A percentile compares a stretch with the other conserved stretches of the same genome.
Conservation (phyloP, 2,888 invertebrate species). For the Athripsodes cinereus region DNA sequence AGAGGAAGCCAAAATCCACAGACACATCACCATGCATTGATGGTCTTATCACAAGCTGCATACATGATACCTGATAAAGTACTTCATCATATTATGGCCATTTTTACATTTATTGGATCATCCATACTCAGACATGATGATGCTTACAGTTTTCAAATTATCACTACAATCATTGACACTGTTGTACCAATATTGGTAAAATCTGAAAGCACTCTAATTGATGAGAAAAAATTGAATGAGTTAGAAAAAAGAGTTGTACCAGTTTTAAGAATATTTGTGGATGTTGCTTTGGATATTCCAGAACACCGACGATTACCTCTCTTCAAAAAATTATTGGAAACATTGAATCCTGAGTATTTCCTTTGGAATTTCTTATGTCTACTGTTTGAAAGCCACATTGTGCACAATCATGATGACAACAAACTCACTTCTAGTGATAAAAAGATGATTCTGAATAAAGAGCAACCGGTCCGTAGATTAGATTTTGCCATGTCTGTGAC, state of each 20-base stretch:
- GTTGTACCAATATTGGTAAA: constrained; percentile 79
- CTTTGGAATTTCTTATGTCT: constrained; percentile 67
- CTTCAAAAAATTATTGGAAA: constrained; percentile 71
- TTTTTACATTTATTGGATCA: constrained; percentile 97
- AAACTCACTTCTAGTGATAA: constrained; percentile 36
- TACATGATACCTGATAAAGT: constrained; percentile 76
- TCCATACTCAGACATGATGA: constrained; percentile 91
- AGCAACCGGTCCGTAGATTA: constrained; percentile 51
- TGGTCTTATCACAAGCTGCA: constrained; percentile 75
- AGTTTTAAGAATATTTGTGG: constrained; percentile 83
- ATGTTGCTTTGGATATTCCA: constrained; percentile 86
- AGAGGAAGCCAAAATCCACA: constrained; percentile 89
- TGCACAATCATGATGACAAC: constrained; percentile 48
- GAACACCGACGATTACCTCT: constrained; percentile 82
- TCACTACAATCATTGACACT: constrained; percentile 82
- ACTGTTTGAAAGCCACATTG: constrained; percentile 65
- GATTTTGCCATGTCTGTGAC: constrained; percentile 64
- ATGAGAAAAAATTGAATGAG: constrained; percentile 39
- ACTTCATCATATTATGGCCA: constrained; percentile 88
- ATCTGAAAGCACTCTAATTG: constrained; percentile 37
- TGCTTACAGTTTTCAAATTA: constrained; percentile 90
- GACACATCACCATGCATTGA: constrained; percentile 89
- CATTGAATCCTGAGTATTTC: constrained; percentile 59
- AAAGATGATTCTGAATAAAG: constrained; percentile 40
- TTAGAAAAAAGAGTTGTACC: constrained; percentile 51